Evolutionary conservation across 2,797 vertebrate species (phyloP), one percentile per base, ranked within the genome.

Genomic region (Alca torda): DNA sequence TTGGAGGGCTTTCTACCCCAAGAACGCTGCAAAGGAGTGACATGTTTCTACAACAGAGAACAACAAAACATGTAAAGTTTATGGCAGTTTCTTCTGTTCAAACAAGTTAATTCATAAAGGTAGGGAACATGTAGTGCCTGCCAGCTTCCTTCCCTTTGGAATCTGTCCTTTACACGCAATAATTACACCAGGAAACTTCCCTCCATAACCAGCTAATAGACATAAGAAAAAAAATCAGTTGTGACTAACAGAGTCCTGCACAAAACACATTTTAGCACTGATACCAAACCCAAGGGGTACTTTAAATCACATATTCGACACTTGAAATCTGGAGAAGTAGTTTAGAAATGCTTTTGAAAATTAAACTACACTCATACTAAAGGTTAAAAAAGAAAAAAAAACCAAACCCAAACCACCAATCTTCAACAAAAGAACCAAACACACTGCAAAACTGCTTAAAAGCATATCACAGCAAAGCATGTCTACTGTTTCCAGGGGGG

Each of bases 51-150:
- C 30, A 87, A 83, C 11, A 72, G 78, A 84, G 33, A 93, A 51
- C 57, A 91, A 90, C 41, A 89, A 92, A 84, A 45, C 33, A 93
- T 11, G 41, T 51, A 82, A 91, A 94, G 74, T 79, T 96, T 68
- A 83, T 23, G 37, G 87, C 50, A 84, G 63, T 63, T 89, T 92
- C 57, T 81, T 86, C 84, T 81, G 64, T 60, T 65, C 74, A 23
- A 95, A 73, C 9, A 93, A 91, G 85, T 92, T 93, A 94, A 95
- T 91, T 96, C 94, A 89, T 87, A 88, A 65, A 88, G 89, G 94
- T 84, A 95, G 69, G 57, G 87, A 96, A 93, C 65, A 89, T 56
- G 80, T 24, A 28, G 77, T 11, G 68, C 70, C 67, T 23, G n/a
- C 60, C 78, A 87, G 46, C 88, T 70, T 86, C 68, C 95, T 77